phyloP scores from a whole-genome alignment of 2,797 vertebrate species.

The Trichosurus vulpecula region DNA sequence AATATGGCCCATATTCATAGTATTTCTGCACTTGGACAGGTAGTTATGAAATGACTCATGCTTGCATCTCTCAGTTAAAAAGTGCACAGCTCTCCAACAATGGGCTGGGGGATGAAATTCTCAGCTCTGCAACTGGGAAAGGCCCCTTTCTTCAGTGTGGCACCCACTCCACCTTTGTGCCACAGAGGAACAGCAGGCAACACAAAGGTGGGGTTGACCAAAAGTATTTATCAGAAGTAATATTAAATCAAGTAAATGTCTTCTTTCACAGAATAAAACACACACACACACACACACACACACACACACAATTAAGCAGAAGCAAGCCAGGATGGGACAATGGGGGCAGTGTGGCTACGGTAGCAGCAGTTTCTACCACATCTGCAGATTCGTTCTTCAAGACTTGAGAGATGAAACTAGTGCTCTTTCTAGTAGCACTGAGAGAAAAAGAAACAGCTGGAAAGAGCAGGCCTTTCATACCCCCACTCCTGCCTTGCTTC shows the following conservation, averaged over 20 bases:
- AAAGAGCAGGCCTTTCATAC: no score
- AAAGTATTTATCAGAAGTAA: background rate
- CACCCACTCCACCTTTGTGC: background rate
- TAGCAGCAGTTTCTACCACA: no score
- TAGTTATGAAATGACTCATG: background rate
- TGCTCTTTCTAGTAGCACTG: no score
- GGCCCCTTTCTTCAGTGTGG: background rate
- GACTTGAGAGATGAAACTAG: no score
- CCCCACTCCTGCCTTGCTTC: no score
- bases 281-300: background rate
- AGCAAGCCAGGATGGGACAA: no score
- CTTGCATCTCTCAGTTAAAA: background rate
- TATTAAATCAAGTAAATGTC: background rate
- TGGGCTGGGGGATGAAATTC: background rate
- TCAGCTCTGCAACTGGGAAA: background rate
- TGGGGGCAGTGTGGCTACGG: no score
- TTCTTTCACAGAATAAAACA: background rate
- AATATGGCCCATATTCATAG: background rate
- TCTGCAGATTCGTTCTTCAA: no score
- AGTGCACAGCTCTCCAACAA: background rate
- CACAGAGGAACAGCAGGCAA: background rate
- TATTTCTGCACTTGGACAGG: no score
- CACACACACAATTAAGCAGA: background rate
- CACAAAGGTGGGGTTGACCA: background rate
- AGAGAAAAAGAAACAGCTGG: no score